A percentile compares a stretch with the other conserved stretches of the same genome.
These are phyloP conservation scores for Plectus sambesii DNA, from an alignment of 1,140 invertebrate species.

Conservation along the genomic window DNA sequence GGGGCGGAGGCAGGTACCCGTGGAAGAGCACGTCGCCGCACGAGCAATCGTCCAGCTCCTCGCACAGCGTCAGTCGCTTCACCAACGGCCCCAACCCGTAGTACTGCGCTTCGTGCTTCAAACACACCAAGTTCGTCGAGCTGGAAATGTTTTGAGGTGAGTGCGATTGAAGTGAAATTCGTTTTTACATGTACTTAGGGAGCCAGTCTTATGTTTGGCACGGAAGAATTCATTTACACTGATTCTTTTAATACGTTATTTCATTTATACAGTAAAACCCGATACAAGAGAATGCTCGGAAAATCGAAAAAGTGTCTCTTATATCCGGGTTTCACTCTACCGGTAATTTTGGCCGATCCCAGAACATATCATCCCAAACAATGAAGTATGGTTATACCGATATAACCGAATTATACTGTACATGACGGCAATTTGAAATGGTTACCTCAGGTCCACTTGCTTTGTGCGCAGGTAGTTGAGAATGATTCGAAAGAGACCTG, in stretches of 20 bases:
- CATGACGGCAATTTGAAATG: too few relatives aligned
- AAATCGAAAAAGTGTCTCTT: too few relatives aligned
- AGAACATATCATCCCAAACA: background rate
- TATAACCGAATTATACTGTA: too few relatives aligned
- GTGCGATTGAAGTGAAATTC: too few relatives aligned
- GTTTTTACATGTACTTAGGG: too few relatives aligned
- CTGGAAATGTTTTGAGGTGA: constrained; percentile 46
- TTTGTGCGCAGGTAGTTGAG: constrained; percentile 80
- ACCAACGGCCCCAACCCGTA: constrained; percentile 85
- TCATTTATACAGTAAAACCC: too few relatives aligned
- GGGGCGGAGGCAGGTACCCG: constrained; percentile 74
- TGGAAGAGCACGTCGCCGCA: constrained; percentile 97
- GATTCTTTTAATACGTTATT: too few relatives aligned
- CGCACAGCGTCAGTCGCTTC: constrained; percentile 75
- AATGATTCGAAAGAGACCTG: constrained; percentile 79
- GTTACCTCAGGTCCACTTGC: constrained; percentile 74
- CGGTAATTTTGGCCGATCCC: background rate
- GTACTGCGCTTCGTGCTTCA: constrained; percentile 91
- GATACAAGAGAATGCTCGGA: too few relatives aligned
- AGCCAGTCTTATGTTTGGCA: too few relatives aligned
- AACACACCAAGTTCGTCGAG: constrained; percentile 49
- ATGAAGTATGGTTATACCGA: too few relatives aligned
- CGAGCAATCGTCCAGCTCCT: constrained; percentile 81
- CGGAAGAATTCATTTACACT: too few relatives aligned
- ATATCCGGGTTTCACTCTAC: background rate